Percentiles rank a stretch among this genome's conserved stretches.
These are phyloP conservation scores for Brachypalpus laphriformis DNA, from an alignment of 2,888 invertebrate species.

Conservation along the genomic window DNA sequence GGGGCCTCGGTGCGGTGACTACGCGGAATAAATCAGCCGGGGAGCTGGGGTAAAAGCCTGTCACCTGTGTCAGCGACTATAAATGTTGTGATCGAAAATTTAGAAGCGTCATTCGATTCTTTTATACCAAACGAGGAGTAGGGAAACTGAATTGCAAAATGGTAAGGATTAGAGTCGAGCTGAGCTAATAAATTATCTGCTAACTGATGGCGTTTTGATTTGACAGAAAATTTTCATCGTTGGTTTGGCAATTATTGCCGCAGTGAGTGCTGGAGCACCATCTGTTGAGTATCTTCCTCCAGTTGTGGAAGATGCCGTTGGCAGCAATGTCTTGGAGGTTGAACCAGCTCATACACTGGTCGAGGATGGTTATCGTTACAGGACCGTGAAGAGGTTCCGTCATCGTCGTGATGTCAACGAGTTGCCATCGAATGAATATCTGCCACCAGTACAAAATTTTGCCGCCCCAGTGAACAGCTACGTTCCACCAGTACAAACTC, in stretches of 20 bases:
- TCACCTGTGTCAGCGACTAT: slow-evolving; percentile 47
- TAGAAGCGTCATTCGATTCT: slow-evolving; percentile 63
- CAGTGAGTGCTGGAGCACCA: slow-evolving; percentile 59
- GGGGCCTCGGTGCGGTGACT: slow-evolving; percentile 1
- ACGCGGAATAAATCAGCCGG: slow-evolving; percentile 23
- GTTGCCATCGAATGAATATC: slow-evolving; percentile 36
- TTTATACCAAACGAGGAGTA: slow-evolving; percentile 64
- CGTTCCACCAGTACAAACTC: background rate
- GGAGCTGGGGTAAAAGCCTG: slow-evolving; percentile 14
- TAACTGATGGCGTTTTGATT: slow-evolving; percentile 11
- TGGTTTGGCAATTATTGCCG: slow-evolving; percentile 68
- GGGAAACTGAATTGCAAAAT: slow-evolving; percentile 43
- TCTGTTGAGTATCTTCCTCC: slow-evolving; percentile 64
- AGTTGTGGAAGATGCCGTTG: slow-evolving; percentile 38
- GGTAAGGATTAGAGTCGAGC: slow-evolving; percentile 44
- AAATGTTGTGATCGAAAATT: slow-evolving; percentile 62
- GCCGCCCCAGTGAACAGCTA: background rate
- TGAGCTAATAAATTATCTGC: background rate
- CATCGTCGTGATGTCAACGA: slow-evolving; percentile 68
- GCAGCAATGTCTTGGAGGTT: slow-evolving; percentile 48
- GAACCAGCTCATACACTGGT: slow-evolving; percentile 61
- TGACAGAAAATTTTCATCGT: slow-evolving; percentile 59
- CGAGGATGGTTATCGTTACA: slow-evolving; percentile 68
- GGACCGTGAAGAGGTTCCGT: slow-evolving; percentile 64
- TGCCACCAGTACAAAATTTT: slow-evolving; percentile 38